A percentile compares a stretch with the other conserved stretches of the same genome.
Conservation (phyloP, 64 coral and sea anemone species). For the Platygyra sinensis region DNA sequence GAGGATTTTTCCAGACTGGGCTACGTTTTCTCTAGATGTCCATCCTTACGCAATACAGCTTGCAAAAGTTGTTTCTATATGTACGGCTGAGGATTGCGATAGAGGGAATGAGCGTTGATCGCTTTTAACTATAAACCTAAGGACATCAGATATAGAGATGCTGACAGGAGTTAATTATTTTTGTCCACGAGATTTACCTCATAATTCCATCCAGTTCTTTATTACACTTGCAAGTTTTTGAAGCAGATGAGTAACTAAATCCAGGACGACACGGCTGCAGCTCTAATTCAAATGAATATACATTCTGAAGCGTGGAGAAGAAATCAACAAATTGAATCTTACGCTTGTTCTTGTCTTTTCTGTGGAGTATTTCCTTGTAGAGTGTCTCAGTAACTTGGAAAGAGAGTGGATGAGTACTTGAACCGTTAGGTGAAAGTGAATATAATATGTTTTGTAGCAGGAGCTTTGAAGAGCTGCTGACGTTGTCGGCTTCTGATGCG, state of each 20-base stretch:
- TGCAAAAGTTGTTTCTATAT: too few species aligned
- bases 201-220: constrained; percentile 48
- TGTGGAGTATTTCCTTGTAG: not conserved
- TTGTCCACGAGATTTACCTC: constrained; percentile 38
- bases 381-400: not conserved
- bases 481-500: not conserved
- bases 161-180: too few species aligned
- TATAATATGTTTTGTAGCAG: constrained; percentile 20
- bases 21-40: too few species aligned
- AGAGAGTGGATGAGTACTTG: constrained; percentile 37
- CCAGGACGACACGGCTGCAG: constrained; percentile 70
- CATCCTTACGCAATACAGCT: too few species aligned
- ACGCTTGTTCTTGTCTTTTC: not conserved
- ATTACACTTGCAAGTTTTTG: constrained; percentile 72
- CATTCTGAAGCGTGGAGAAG: constrained; percentile 3
- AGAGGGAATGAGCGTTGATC: too few species aligned
- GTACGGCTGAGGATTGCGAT: too few species aligned
- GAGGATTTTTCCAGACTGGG: too few species aligned
- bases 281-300: constrained; percentile 26
- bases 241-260: constrained; percentile 13
- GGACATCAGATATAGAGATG: too few species aligned
- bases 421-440: constrained; percentile 47
- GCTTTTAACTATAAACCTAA: too few species aligned
- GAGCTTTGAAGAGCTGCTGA: not conserved
- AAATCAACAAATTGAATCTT: constrained; percentile 18